Evolutionary conservation across 2,888 invertebrate species (phyloP), one percentile per base, ranked within the genome.

Genomic region (Biston stratarius): DNA sequence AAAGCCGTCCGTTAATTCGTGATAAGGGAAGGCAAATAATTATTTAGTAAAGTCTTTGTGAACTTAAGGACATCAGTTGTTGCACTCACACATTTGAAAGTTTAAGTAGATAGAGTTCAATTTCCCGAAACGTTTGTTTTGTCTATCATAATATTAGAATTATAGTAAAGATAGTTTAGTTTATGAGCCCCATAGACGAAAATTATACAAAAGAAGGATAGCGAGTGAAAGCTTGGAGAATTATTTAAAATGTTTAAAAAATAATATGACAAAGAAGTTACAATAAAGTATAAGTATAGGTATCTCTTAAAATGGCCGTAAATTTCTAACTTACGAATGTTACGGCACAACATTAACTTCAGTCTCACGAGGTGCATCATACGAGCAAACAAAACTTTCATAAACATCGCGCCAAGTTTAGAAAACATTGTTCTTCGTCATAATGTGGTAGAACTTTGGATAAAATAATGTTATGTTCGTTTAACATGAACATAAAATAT

Each of bases 11-110:
- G 63, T 77, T 72, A 72, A 64, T 67, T 61, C 68, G 56, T 72
- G 70, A 76, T 75, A 73, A 75, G 67, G 67, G 72, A 76, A 74
- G 58, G 71, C 77, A 76, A 77, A 77, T 61, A 68, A 61, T 63
- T 61, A 73, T 68, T 71, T 63, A 52, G 59, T 36, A 51, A 70
- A 74, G 71, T 10, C 33, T 60, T 49, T 44, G 52, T 42, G 12
- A 10, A 36, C 34, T 24, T 36, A 61, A 38, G 38, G 9, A 9
- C 38, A 6, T 38, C 38, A 38, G 38, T 9, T 38, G 38, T 38
- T 6, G 6, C 38, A 38, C 38, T 38, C 38, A 9, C 38, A 38
- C 6, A 6, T 38, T 38, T 38, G 6, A 38, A 38, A 1, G 38
- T 38, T 38, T 38, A 6, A 8, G 9, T 38, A 9, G 9, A 38